These are phyloP conservation scores for Sylvietta virens DNA, from an alignment of 2,113 vertebrate genomes.

Conservation along the genomic window DNA sequence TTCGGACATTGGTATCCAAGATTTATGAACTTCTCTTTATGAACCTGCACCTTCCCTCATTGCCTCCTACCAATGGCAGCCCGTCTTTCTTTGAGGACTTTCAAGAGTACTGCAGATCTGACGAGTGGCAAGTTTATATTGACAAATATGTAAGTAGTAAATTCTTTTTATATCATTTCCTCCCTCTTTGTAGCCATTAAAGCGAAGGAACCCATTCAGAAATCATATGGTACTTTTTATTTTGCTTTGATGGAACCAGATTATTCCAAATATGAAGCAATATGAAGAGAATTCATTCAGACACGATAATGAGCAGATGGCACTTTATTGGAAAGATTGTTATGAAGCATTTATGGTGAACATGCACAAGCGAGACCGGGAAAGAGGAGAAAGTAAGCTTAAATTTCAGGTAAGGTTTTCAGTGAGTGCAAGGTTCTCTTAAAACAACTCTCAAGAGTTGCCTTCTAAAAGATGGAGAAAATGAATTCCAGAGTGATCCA, in stretches of 20 bases:
- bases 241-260: conserved; percentile 71
- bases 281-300: conserved; percentile 93
- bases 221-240: not conserved
- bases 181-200: not conserved
- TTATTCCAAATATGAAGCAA: conserved; percentile 97
- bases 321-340: conserved; percentile 93
- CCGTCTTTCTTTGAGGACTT: conserved; percentile 98
- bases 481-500: not conserved
- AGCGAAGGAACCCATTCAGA: not conserved
- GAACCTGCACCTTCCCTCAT: conserved; percentile 91
- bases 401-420: conserved; percentile 87
- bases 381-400: conserved; percentile 95
- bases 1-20: conserved; percentile 92
- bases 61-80: conserved; percentile 90
- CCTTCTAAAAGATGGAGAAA: not conserved
- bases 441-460: not conserved
- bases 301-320: conserved; percentile 86
- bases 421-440: not conserved
- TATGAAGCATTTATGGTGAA: conserved; percentile 93
- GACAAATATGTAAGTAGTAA: conserved; percentile 90
- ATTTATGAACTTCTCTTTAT: conserved; percentile 94
- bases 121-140: conserved; percentile 94
- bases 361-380: conserved; percentile 88
- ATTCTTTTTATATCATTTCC: not conserved
- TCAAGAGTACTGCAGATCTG: conserved; percentile 88